Conservation (phyloP, 2,113 vertebrate genomes). For the Geococcyx californianus region DNA sequence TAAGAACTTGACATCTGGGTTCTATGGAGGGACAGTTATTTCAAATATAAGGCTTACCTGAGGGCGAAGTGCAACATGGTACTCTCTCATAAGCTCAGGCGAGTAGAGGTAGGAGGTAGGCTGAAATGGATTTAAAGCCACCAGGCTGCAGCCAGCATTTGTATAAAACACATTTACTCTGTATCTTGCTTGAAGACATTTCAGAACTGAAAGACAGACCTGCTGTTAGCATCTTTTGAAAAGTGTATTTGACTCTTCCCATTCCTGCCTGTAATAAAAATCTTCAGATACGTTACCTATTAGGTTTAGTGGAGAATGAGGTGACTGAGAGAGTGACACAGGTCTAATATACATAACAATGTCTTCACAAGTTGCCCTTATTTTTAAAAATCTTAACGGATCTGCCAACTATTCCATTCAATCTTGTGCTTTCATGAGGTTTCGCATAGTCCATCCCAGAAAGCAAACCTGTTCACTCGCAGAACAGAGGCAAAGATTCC, state of each 20-base stretch:
- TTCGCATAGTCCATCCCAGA: neutral
- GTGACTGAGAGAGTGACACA: neutral
- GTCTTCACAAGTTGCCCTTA: neutral
- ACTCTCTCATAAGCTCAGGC: slow-evolving; percentile 88
- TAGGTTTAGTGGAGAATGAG: neutral
- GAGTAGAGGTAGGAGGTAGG: slow-evolving; percentile 87
- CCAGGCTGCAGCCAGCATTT: slow-evolving; percentile 93
- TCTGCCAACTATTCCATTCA: neutral
- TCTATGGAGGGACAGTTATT: neutral
- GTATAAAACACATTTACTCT: slow-evolving; percentile 86
- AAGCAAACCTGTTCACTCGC: neutral
- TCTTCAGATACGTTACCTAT: neutral
- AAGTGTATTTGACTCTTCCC: neutral
- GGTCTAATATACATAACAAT: rapidly evolving
- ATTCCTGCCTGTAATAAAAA: neutral
- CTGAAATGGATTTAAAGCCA: slow-evolving; percentile 95
- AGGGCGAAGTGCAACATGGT: slow-evolving; percentile 83
- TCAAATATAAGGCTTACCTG: slow-evolving; percentile 78
- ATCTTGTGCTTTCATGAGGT: neutral
- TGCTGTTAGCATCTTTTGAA: slow-evolving; percentile 24
- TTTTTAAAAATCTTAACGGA: neutral
- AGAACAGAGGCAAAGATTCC: neutral
- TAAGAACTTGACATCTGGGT: neutral
- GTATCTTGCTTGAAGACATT: slow-evolving; percentile 94
- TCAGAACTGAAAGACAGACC: slow-evolving; percentile 84